A percentile compares a stretch with the other conserved stretches of the same genome.
These are phyloP conservation scores for Sitobion miscanthi DNA, from an alignment of 1,140 invertebrate genomes.

Conservation along the genomic window DNA sequence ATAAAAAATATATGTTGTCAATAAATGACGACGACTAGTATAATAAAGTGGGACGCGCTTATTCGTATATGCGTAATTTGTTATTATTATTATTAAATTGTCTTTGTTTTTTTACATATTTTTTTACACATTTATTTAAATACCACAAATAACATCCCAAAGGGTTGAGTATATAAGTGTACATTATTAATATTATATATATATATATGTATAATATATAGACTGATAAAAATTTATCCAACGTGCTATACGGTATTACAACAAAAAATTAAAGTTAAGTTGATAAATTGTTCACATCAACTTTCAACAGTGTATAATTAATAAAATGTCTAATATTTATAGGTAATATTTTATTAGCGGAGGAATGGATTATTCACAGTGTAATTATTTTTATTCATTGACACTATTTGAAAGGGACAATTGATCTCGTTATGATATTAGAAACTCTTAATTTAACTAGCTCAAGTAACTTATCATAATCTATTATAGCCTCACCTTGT, in stretches of 20 bases:
- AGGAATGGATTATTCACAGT: too few species aligned
- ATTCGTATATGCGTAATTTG: not conserved
- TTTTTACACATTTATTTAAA: too few species aligned
- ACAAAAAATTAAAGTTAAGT: not conserved
- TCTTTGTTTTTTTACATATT: too few species aligned
- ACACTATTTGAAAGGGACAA: not conserved
- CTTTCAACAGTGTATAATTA: not conserved
- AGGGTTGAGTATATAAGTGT: not conserved
- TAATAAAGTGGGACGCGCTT: too few species aligned
- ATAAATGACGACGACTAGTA: too few species aligned
- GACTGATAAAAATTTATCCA: too few species aligned
- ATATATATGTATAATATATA: too few species aligned
- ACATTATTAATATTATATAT: not conserved
- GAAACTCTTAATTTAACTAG: not conserved
- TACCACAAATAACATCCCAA: not conserved
- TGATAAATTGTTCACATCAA: not conserved
- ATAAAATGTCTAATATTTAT: not conserved
- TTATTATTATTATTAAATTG: not conserved
- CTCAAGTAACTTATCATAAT: not conserved
- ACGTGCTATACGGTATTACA: not conserved
- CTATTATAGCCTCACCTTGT: not conserved
- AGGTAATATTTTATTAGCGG: not conserved
- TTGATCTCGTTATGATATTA: not conserved
- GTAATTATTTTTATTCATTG: not conserved
- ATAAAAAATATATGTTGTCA: too few species aligned